Base-by-base conservation (phyloP, 1,140 invertebrate genomes). In the silkworm (Bombyx mori) region DNA sequence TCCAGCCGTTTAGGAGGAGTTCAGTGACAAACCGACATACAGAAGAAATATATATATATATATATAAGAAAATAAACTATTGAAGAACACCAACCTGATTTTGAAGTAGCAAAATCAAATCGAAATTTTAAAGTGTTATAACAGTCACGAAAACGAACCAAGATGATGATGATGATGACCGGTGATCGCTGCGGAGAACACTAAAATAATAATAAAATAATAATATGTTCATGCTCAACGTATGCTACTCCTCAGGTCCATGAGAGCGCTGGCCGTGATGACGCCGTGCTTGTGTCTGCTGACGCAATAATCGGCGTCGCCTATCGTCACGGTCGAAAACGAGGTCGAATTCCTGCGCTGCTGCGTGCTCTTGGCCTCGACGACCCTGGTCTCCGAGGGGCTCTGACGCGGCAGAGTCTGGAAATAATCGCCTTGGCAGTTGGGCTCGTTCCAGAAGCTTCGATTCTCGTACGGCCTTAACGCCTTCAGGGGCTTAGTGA, bases 221-320 rank as follows among this genome's bases (percentile, higher is more conserved):
- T 1, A 1, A 18, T 46, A 56, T 9, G 8, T n/a, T 18, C n/a
- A 42, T 44, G 53, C 49, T 77, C 73, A 88, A 63, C 83, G 81
- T 57, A 88, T 86, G 60, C 83, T 87, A 8, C 84, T 86, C 46
- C 82, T 69, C 1, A 88, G 57, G 57, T 88, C 86, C 78, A 88
- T 85, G 6, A 88, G 56, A 6, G 86, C 86, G 60, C 84, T 88
- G 0, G 84, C 86, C 0, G 86, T 87, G 4, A 88, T 88, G 0
- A 88, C 80, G 0, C 84, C 86, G 63, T 86, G 79, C 12, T 73
- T 77, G 7, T 80, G 77, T 52, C 60, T 69, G 10, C 8, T 51
- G 10, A 53, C 47, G 45, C 67, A 65, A 54, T 73, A 79, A 42
- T 73, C 75, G 0, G 72, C 69, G 49, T 78, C 75, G 0, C 80